A percentile compares a stretch with the other conserved stretches of the same genome.
phyloP scores from a whole-genome alignment of 92 coral and sea anemone genomes.

The Anthopleura xanthogrammica region DNA sequence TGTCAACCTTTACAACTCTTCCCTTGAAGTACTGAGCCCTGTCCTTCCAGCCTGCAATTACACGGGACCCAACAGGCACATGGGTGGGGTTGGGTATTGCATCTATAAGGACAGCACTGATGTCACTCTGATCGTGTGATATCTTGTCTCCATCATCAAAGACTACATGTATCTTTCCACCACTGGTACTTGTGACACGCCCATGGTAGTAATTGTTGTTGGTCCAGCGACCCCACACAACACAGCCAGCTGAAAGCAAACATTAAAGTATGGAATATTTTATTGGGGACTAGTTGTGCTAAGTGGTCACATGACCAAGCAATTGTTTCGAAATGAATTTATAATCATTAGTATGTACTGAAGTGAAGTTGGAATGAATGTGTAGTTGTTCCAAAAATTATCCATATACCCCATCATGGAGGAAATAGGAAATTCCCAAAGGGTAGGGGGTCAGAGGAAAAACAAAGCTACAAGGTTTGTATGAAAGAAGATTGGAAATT shows the following conservation, averaged over 20 bases:
- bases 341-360: no score
- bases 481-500: no score
- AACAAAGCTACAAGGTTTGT: no score
- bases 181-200: constrained; percentile 24
- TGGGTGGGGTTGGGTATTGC: constrained; percentile 40
- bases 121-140: constrained; percentile 49
- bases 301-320: no score
- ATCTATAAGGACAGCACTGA: constrained; percentile 55
- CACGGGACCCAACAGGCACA: constrained; percentile 55
- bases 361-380: no score
- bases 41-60: constrained; percentile 47
- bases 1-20: constrained; percentile 42
- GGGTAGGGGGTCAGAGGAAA: no score
- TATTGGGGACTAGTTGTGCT: no score
- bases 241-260: constrained; percentile 30
- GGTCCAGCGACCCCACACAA: constrained; percentile 57
- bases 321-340: no score
- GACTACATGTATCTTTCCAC: constrained; percentile 50
- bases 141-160: constrained; percentile 69
- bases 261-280: not conserved
- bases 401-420: no score
- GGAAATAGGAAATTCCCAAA: no score
- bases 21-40: constrained; percentile 45
- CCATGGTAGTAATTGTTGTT: constrained; percentile 61
- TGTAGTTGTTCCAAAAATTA: no score